Evolutionary conservation across 2,888 invertebrate species (phyloP).

Genomic region (Dasysyrphus tricinctus): DNA sequence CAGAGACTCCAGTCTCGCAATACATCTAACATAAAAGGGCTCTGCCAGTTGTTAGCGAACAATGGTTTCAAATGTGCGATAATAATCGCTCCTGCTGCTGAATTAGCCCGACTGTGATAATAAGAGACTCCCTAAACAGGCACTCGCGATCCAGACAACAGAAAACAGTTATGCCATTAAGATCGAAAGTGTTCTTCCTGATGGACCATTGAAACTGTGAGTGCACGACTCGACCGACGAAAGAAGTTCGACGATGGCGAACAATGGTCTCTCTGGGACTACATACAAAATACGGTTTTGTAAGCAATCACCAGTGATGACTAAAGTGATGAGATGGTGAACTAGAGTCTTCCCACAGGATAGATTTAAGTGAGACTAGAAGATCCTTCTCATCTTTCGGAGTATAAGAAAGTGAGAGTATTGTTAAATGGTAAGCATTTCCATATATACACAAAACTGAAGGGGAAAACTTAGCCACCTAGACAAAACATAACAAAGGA

Average conservation of each 20-base stretch:
- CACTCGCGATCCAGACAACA: conserved; percentile 41
- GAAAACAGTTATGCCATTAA: conserved; percentile 73
- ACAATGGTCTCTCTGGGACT: conserved; percentile 58
- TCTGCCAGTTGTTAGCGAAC: conserved; percentile 47
- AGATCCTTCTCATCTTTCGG: conserved; percentile 58
- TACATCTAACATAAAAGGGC: conserved; percentile 42
- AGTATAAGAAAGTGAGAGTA: conserved; percentile 64
- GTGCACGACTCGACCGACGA: conserved; percentile 26
- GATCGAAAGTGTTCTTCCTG: conserved; percentile 74
- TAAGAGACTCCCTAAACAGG: conserved; percentile 66
- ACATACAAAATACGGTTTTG: conserved; percentile 69
- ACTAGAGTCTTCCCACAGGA: conserved; percentile 35
- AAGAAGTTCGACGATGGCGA: conserved; percentile 2
- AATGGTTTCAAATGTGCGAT: conserved; percentile 63
- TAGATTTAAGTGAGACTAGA: conserved; percentile 18
- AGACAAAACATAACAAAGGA: conserved; percentile 51
- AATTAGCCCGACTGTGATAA: conserved; percentile 60
- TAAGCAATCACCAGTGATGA: conserved; percentile 58
- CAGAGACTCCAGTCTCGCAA: conserved; percentile 47
- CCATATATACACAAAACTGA: conserved; percentile 21
- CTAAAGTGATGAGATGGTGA: conserved; percentile 62
- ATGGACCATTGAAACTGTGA: conserved; percentile 55
- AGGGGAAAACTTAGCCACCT: conserved; percentile 27
- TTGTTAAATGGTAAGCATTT: conserved; percentile 37
- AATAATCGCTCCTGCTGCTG: conserved; percentile 66